phyloP scores from a whole-genome alignment of 1,140 invertebrate genomes.

The Centruroides sculpturatus region DNA sequence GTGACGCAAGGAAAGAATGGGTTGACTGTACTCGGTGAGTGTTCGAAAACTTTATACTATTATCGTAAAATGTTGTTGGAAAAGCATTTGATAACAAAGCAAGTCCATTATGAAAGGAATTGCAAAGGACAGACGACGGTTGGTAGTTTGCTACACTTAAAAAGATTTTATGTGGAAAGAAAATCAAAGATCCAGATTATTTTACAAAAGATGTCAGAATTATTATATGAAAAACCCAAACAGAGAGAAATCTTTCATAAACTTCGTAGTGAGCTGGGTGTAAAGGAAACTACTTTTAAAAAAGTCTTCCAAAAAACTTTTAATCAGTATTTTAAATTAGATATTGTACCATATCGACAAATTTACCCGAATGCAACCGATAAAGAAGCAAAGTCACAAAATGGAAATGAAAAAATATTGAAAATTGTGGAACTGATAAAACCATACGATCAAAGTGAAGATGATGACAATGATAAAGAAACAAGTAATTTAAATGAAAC shows the following conservation, averaged over 20 bases:
- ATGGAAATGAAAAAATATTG: constrained; percentile 30
- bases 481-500: constrained; percentile 32
- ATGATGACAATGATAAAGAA: constrained; percentile 27
- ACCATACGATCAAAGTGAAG: constrained; percentile 26
- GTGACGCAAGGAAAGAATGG: constrained; percentile 48
- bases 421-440: constrained; percentile 11
- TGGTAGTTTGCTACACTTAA: constrained; percentile 14
- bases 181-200: constrained; percentile 11
- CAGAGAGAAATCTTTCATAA: constrained; percentile 1
- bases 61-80: constrained; percentile 43
- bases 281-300: constrained; percentile 10
- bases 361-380: constrained; percentile 41
- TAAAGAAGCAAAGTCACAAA: constrained; percentile 33
- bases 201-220: constrained; percentile 8
- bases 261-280: constrained; percentile 4
- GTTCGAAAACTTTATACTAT: constrained; percentile 51
- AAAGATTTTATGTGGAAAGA: constrained; percentile 13
- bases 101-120: constrained; percentile 23
- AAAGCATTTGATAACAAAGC: constrained; percentile 46
- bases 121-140: constrained; percentile 2
- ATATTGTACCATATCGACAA: constrained; percentile 36
- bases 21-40: constrained; percentile 32
- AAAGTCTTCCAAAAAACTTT: constrained; percentile 4
- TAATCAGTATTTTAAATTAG: neutral
- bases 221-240: constrained; percentile 7